phyloP scores from a whole-genome alignment of 1,140 invertebrate genomes.

The Centruroides sculpturatus region DNA sequence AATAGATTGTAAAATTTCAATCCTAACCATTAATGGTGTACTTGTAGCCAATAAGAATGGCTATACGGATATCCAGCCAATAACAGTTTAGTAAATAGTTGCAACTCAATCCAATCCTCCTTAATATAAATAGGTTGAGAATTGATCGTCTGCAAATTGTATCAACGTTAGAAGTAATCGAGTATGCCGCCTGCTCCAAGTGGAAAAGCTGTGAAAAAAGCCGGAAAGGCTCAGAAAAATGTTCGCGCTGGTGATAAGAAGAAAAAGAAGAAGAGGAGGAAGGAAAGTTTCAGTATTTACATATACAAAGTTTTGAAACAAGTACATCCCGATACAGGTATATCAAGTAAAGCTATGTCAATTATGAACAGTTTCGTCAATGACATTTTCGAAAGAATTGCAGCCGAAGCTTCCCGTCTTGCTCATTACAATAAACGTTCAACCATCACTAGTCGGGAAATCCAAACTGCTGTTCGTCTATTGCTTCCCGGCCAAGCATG shows the following conservation, averaged over 20 bases:
- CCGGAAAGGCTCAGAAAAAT: constrained; percentile 25
- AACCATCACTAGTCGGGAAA: constrained; percentile 40
- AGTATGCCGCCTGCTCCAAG: constrained; percentile 21
- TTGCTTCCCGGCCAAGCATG: constrained; percentile 41
- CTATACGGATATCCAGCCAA: too few relatives aligned
- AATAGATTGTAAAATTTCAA: too few relatives aligned
- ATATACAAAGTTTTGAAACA: constrained; percentile 56
- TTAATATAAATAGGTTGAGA: too few relatives aligned
- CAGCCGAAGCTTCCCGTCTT: constrained; percentile 25
- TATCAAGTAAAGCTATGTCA: constrained; percentile 31
- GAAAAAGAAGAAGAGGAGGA: constrained; percentile 28
- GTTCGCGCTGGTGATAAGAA: constrained; percentile 24
- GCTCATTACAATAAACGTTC: constrained; percentile 38
- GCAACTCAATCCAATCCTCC: too few relatives aligned
- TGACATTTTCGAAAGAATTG: constrained; percentile 10
- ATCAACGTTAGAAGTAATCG: too few relatives aligned
- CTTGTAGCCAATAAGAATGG: too few relatives aligned
- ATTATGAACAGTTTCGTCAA: constrained; percentile 11
- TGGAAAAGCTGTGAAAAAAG: constrained; percentile 26
- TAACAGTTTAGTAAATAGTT: too few relatives aligned
- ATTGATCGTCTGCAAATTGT: too few relatives aligned
- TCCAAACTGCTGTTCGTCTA: constrained; percentile 34
- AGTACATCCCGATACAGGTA: constrained; percentile 51
- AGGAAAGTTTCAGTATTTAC: constrained; percentile 53
- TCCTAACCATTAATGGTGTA: too few relatives aligned